Conservation (phyloP, 1,140 invertebrate genomes). For the Harlomillsia oculata region DNA sequence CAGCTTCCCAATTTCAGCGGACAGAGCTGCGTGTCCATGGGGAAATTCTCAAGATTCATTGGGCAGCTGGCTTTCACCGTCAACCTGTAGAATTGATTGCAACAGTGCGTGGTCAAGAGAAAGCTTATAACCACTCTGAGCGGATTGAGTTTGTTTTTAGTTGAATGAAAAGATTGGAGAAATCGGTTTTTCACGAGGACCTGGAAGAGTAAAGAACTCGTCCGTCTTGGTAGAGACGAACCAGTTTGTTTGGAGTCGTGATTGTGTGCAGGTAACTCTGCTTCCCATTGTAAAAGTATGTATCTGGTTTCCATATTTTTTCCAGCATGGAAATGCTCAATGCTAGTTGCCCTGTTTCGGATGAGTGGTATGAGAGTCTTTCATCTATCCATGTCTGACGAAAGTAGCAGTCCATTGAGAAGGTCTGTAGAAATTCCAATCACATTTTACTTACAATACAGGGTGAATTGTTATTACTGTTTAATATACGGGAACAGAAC, state of each 20-base stretch:
- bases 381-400: conserved; percentile 66
- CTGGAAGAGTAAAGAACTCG: conserved; percentile 75
- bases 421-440: conserved; percentile 59
- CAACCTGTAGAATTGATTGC: conserved; percentile 51
- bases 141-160: neutral
- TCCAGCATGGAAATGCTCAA: conserved; percentile 57
- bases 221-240: conserved; percentile 69
- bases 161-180: neutral
- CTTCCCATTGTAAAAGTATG: conserved; percentile 40
- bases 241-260: conserved; percentile 80
- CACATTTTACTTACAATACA: too few relatives aligned
- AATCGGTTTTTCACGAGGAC: conserved; percentile 44
- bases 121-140: too few relatives aligned
- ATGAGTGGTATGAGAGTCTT: conserved; percentile 54
- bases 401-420: conserved; percentile 85
- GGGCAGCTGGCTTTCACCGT: conserved; percentile 86
- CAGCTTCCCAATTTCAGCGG: conserved; percentile 78
- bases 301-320: conserved; percentile 81
- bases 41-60: conserved; percentile 84
- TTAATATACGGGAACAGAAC: too few relatives aligned
- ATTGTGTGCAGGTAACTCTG: conserved; percentile 76
- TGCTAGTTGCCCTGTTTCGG: conserved; percentile 54
- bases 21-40: conserved; percentile 77
- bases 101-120: too few relatives aligned
- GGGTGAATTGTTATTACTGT: too few relatives aligned